Percentiles rank a stretch among this genome's conserved stretches.
Evolutionary conservation across 2,888 invertebrate genomes (phyloP).

Genomic region (Cremastinae sp.): DNA sequence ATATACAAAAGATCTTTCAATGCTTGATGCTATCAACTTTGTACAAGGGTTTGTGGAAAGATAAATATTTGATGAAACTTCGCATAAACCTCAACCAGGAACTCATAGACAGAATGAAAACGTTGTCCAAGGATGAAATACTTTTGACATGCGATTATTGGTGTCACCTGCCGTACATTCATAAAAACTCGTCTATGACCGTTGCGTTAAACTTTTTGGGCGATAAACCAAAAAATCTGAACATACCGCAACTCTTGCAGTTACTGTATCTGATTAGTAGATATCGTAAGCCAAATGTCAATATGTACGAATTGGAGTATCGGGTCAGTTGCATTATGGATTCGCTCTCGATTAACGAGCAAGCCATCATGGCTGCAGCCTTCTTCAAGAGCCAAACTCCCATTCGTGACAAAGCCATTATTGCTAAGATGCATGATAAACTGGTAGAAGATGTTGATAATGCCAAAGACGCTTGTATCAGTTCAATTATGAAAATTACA

Average conservation of each 20-base stretch:
- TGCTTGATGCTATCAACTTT: too few relatives aligned
- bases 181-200: too few relatives aligned
- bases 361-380: slow-evolving; percentile 88
- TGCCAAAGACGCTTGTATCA: slow-evolving; percentile 85
- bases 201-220: too few relatives aligned
- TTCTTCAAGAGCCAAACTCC: slow-evolving; percentile 89
- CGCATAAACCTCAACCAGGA: slow-evolving; percentile 87
- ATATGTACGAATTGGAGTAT: slow-evolving; percentile 86
- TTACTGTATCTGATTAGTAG: slow-evolving; percentile 86
- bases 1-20: too few relatives aligned
- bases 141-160: slow-evolving; percentile 85
- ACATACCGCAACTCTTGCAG: slow-evolving; percentile 85
- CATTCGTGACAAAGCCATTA: slow-evolving; percentile 82
- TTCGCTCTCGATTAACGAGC: slow-evolving; percentile 84
- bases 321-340: slow-evolving; percentile 82
- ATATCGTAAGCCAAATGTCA: slow-evolving; percentile 82
- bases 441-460: slow-evolving; percentile 81
- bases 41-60: too few relatives aligned
- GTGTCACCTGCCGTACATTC: slow-evolving; percentile 84
- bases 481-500: slow-evolving; percentile 84
- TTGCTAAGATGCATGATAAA: slow-evolving; percentile 82
- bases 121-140: slow-evolving; percentile 82
- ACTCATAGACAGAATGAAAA: slow-evolving; percentile 81
- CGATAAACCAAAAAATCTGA: slow-evolving; percentile 83
- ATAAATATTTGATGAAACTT: slow-evolving; percentile 84